Percentiles rank a stretch among this genome's conserved stretches.
phyloP scores from a whole-genome alignment of 2,797 vertebrate species.

The Muscicapa comitata region DNA sequence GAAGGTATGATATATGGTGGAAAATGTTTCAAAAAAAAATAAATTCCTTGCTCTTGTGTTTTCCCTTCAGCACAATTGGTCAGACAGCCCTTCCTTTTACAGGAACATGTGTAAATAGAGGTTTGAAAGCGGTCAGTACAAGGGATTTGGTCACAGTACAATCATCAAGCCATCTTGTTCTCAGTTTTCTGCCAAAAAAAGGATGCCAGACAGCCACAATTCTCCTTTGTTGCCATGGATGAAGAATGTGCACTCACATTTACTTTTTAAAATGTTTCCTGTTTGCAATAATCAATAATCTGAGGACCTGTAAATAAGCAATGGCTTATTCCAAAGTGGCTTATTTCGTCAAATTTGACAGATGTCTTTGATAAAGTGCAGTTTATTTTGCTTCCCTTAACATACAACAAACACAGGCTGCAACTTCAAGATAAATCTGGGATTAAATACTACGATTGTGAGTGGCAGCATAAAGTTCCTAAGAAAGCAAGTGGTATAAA shows the following conservation, averaged over 20 bases:
- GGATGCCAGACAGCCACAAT: background rate
- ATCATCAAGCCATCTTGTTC: background rate
- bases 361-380: background rate
- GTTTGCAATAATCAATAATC: background rate
- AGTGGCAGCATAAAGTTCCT: background rate
- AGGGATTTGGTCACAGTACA: background rate
- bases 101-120: conserved; percentile 37
- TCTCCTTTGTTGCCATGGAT: background rate
- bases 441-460: background rate
- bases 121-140: background rate
- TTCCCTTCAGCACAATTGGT: background rate
- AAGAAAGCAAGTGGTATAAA: conserved; percentile 39
- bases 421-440: conserved; percentile 11
- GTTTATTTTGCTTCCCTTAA: background rate
- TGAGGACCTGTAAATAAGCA: background rate
- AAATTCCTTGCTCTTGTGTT: background rate
- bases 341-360: background rate
- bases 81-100: background rate
- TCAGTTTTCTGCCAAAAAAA: background rate
- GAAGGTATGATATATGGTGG: background rate
- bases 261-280: background rate
- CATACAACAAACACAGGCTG: background rate
- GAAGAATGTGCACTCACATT: background rate
- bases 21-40: background rate
- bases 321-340: background rate